These are phyloP conservation scores for Octonoba sinensis DNA, from an alignment of 2,888 invertebrate species.

Conservation along the genomic window DNA sequence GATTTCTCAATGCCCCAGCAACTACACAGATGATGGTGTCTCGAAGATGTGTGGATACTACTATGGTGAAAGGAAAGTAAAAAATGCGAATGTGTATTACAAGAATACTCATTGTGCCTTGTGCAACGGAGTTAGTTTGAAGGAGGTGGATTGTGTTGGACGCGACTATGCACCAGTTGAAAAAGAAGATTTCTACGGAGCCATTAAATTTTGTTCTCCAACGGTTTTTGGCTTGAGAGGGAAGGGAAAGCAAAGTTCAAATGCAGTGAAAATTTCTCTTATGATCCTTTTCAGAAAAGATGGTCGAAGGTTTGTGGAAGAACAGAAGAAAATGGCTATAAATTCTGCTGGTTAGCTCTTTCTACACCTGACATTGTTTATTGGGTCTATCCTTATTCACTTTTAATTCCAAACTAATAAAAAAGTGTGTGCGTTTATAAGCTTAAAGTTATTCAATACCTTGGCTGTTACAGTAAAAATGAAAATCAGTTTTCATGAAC, in stretches of 20 bases:
- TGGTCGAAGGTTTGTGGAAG: constrained; percentile 6
- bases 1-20: constrained; percentile 3
- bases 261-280: constrained; percentile 22
- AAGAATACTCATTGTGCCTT: constrained; percentile 40
- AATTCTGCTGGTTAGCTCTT: too few relatives aligned
- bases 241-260: background rate
- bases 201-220: constrained; percentile 16
- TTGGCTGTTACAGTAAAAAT: background rate
- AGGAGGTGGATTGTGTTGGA: constrained; percentile 32
- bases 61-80: constrained; percentile 35
- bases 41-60: constrained; percentile 9
- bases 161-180: background rate
- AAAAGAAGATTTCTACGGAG: background rate
- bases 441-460: too few relatives aligned
- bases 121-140: constrained; percentile 18
- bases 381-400: too few relatives aligned
- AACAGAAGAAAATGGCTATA: too few relatives aligned
- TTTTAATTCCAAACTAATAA: too few relatives aligned
- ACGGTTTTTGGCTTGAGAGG: constrained; percentile 19
- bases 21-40: constrained; percentile 5
- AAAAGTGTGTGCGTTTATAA: too few relatives aligned
- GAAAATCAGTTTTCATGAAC: background rate
- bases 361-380: too few relatives aligned
- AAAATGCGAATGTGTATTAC: constrained; percentile 12
- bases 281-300: constrained; percentile 7